These are phyloP conservation scores for Pitta sordida DNA, from an alignment of 2,113 vertebrate species.

Conservation along the genomic window DNA sequence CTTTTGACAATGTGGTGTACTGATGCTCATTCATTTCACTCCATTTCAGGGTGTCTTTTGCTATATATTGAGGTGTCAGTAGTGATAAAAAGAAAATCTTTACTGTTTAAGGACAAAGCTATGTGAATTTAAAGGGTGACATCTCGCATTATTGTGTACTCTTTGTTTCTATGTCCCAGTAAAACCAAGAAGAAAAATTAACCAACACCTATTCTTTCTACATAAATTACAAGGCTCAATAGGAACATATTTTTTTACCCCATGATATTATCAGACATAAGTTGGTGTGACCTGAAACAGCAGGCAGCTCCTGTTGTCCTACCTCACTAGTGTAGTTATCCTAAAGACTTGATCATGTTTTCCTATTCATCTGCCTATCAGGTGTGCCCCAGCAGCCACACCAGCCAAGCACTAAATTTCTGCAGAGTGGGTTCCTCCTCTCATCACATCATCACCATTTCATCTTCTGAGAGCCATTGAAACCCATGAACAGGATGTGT, in stretches of 20 bases:
- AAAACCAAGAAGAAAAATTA: background rate
- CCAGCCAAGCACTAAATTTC: conserved; percentile 34
- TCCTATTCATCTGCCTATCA: background rate
- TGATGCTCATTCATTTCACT: background rate
- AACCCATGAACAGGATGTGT: rapidly evolving
- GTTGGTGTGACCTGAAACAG: background rate
- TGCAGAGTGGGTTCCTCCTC: background rate
- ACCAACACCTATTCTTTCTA: background rate
- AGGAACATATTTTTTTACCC: background rate
- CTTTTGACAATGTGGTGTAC: conserved; percentile 25
- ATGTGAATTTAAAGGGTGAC: background rate
- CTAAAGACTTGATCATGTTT: background rate
- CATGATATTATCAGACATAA: background rate
- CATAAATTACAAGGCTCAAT: background rate
- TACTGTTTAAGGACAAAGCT: conserved; percentile 21
- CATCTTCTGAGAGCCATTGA: background rate
- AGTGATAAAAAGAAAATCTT: conserved; percentile 30
- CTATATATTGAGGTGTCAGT: conserved; percentile 61
- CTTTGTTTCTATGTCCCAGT: background rate
- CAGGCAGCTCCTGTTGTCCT: background rate
- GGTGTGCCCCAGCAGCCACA: conserved; percentile 8
- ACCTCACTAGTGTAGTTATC: background rate
- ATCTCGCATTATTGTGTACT: background rate
- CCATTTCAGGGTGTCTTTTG: conserved; percentile 60
- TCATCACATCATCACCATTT: background rate